Evolutionary conservation across 2,888 invertebrate species (phyloP), one percentile per base, ranked within the genome.

Genomic region (Rhorus exstirpatorius): DNA sequence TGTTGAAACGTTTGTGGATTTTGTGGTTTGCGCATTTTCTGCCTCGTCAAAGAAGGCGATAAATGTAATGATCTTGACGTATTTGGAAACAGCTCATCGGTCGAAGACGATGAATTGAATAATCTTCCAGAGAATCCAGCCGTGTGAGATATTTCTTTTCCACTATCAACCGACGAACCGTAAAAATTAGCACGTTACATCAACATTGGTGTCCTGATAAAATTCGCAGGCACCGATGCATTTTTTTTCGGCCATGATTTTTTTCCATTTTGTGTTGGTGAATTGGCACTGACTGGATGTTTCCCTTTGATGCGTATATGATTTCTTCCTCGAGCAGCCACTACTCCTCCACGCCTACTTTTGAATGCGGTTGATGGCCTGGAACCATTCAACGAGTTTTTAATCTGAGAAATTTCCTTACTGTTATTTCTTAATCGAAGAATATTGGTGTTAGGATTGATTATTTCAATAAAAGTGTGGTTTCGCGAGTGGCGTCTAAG

Each of bases 231-330:
- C 7, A 12, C 2, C 1, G 49, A 41, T n/a, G 0, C 41, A 21
- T 76, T 49, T 10, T 67, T 67, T 49, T n/a, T 44, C 12, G 55
- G 49, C 67, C 58, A 76, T 12, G 35, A 67, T 41, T 38, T 58
- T 49, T 76, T 76, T 1, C 58, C 67, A 21, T 35, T 12, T 10
- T 46, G 76, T 14, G 26, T 19, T 31, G 49, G n/a, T 17, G 14
- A 44, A 71, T 17, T 58, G 0, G 10, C 19, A 0, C 0, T 6
- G 12, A 71, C 58, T 17, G 49, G 26, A 51, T 77, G 24, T 14
- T 68, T 77, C 51, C 77, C 77, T 51, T 77, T 60, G 68, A 68
- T 68, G 38, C 77, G 77, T 26, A 60, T 68, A 51, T 68, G 68
- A 38, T 49, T 51, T 61, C 49, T 68, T 51, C 77, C 49, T 1